phyloP scores from a whole-genome alignment of 2,797 vertebrate species.

The Acridotheres tristis region DNA sequence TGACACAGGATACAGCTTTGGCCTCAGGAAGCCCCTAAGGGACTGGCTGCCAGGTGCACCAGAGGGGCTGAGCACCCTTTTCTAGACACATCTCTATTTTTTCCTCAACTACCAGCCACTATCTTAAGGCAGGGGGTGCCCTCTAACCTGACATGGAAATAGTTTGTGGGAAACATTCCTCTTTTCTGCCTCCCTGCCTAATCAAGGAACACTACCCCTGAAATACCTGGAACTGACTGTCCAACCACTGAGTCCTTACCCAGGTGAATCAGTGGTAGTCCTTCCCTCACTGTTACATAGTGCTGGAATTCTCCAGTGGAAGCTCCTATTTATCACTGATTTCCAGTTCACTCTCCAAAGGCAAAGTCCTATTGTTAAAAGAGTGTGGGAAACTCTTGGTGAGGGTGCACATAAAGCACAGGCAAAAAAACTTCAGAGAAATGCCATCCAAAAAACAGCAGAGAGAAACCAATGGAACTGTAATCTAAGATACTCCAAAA shows the following conservation, averaged over 20 bases:
- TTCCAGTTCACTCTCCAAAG: neutral
- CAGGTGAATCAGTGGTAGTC: neutral
- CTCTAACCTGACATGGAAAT: neutral
- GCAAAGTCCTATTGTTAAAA: neutral
- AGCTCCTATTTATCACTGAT: neutral
- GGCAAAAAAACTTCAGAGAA: neutral
- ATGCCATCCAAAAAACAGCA: neutral
- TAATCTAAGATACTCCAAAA: neutral
- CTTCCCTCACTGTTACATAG: neutral
- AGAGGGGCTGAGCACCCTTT: neutral
- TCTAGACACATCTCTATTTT: neutral
- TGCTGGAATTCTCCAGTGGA: neutral
- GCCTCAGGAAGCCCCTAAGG: neutral
- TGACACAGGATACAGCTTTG: accelerated
- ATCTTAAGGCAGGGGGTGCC: neutral
- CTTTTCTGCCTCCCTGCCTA: neutral
- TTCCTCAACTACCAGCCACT: neutral
- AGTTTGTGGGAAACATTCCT: neutral
- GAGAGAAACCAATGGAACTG: neutral
- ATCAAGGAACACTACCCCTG: neutral
- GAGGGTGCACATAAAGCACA: neutral
- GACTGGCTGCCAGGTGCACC: neutral
- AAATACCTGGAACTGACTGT: neutral
- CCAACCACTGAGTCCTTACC: neutral
- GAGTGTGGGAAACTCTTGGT: neutral